Percentiles rank a stretch among this genome's conserved stretches.
Conservation (phyloP, 2,113 vertebrate species). For the Canis aureus region DNA sequence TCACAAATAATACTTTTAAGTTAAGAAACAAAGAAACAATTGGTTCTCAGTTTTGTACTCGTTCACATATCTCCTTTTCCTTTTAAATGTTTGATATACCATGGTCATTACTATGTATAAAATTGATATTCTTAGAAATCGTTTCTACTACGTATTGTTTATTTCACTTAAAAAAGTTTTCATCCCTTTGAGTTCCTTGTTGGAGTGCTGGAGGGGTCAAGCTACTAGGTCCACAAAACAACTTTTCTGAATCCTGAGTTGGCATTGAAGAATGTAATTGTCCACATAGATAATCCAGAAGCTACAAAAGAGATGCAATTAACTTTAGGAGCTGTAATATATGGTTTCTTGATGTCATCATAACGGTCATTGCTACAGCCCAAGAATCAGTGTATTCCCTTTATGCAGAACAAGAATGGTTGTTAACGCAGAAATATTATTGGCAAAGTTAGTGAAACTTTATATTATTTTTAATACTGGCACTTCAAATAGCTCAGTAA, state of each 20-base stretch:
- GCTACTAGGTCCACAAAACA: background rate
- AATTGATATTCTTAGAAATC: background rate
- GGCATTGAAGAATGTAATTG: background rate
- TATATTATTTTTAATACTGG: background rate
- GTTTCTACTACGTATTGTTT: background rate
- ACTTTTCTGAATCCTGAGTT: background rate
- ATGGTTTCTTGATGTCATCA: background rate
- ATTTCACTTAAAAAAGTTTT: background rate
- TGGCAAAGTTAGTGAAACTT: background rate
- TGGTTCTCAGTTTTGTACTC: background rate
- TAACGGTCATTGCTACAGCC: background rate
- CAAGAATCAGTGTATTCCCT: background rate
- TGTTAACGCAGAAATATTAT: background rate
- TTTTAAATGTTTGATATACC: background rate
- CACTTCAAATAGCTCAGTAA: background rate
- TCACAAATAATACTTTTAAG: background rate
- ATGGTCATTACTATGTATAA: background rate
- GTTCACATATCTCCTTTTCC: background rate
- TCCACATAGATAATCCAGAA: background rate
- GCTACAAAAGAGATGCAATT: background rate
- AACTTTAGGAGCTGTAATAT: background rate
- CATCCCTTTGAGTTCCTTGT: background rate
- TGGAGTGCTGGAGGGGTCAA: background rate
- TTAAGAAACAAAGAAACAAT: background rate
- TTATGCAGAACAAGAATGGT: background rate